These are phyloP conservation scores for Sarcophaga carnaria DNA, from an alignment of 2,888 invertebrate species.

Conservation along the genomic window DNA sequence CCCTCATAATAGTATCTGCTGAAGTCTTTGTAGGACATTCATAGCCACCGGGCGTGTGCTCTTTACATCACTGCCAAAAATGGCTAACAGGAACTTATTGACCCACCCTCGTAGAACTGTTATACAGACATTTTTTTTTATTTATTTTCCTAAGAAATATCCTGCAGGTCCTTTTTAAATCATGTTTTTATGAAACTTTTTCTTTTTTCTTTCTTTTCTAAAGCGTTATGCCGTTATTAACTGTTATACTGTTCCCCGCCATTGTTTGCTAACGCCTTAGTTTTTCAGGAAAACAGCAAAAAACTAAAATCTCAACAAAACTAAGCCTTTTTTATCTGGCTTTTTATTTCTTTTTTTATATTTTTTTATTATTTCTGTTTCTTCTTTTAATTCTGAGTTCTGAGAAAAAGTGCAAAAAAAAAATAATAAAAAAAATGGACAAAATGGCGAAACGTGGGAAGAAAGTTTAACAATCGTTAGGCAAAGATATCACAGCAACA, in stretches of 20 bases:
- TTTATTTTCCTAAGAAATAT: no score
- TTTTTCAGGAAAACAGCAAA: background rate
- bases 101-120: no score
- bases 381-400: background rate
- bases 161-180: no score
- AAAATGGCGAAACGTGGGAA: constrained; percentile 66
- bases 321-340: constrained; percentile 38
- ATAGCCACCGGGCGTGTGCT: no score
- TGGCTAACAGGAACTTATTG: no score
- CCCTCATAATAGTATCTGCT: no score
- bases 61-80: no score
- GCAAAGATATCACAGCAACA: constrained; percentile 36
- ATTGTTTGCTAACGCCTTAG: background rate
- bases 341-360: background rate
- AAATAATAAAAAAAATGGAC: constrained; percentile 49
- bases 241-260: background rate
- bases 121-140: no score
- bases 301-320: background rate
- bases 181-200: background rate
- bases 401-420: constrained; percentile 64
- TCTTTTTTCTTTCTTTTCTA: background rate
- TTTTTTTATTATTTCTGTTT: background rate
- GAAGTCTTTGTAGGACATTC: no score
- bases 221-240: background rate
- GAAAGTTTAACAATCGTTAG: constrained; percentile 64